These are phyloP conservation scores for Stictocephala bisonia DNA, from an alignment of 2,888 invertebrate genomes.

Conservation along the genomic window DNA sequence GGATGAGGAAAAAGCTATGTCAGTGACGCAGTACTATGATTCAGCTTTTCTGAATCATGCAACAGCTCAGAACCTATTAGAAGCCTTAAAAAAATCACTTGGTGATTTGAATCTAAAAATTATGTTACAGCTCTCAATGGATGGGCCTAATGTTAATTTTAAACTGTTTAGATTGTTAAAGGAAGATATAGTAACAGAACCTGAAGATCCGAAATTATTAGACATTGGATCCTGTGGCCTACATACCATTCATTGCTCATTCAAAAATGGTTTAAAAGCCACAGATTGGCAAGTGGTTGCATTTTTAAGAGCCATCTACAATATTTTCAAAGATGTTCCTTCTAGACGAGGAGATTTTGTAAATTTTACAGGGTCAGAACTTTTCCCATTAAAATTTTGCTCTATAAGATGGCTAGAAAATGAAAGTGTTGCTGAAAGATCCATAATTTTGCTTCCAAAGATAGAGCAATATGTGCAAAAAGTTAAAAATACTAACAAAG, in stretches of 20 bases:
- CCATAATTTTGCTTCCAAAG: conserved; percentile 51
- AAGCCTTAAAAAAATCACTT: no score
- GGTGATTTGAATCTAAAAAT: neutral
- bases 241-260: neutral
- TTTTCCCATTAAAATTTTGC: conserved; percentile 60
- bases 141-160: conserved; percentile 27
- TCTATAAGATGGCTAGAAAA: conserved; percentile 58
- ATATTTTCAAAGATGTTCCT: conserved; percentile 60
- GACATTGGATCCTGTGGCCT: conserved; percentile 31
- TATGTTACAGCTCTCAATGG: conserved; percentile 11
- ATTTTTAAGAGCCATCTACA: conserved; percentile 36
- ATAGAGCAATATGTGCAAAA: conserved; percentile 52
- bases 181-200: neutral
- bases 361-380: conserved; percentile 45
- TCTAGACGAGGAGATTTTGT: conserved; percentile 58
- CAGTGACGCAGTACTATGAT: no score
- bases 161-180: neutral
- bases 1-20: no score
- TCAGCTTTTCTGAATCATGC: no score
- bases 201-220: neutral
- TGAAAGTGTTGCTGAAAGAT: conserved; percentile 51
- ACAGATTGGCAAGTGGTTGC: conserved; percentile 13
- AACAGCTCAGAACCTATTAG: no score
- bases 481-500: conserved; percentile 36
- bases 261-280: conserved; percentile 6